A percentile compares a stretch with the other conserved stretches of the same genome.
phyloP scores from a whole-genome alignment of 2,888 invertebrate species.

The Sesia apiformis region DNA sequence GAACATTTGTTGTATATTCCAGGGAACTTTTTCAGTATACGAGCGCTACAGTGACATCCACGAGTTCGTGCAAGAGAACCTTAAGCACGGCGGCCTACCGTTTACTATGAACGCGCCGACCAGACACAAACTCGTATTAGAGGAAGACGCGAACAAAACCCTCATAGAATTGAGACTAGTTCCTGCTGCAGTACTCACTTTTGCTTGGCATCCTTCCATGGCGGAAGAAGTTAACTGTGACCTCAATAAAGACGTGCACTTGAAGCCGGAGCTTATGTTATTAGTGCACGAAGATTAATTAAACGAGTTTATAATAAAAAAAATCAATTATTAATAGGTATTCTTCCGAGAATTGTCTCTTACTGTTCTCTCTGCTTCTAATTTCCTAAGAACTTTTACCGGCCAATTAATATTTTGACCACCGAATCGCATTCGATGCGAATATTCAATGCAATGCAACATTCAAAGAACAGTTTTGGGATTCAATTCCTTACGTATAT shows the following conservation, averaged over 20 bases:
- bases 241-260: constrained; percentile 75
- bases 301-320: no score
- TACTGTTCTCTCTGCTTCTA: no score
- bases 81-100: constrained; percentile 79
- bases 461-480: no score
- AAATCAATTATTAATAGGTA: no score
- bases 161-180: constrained; percentile 86
- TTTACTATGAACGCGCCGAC: constrained; percentile 81
- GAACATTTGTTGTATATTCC: constrained; percentile 24
- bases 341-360: no score
- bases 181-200: constrained; percentile 87
- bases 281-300: constrained; percentile 71
- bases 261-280: constrained; percentile 86
- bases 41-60: constrained; percentile 84
- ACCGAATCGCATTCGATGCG: no score
- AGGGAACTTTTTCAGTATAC: constrained; percentile 92
- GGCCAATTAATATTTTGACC: no score
- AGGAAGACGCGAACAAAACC: constrained; percentile 80
- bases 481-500: no score
- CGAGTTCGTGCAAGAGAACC: constrained; percentile 85
- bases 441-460: no score
- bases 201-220: constrained; percentile 78
- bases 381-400: no score
- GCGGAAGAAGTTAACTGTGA: constrained; percentile 65
- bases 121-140: constrained; percentile 76